phyloP scores from a whole-genome alignment of 2,797 vertebrate genomes.

The Danio albolineatus region DNA sequence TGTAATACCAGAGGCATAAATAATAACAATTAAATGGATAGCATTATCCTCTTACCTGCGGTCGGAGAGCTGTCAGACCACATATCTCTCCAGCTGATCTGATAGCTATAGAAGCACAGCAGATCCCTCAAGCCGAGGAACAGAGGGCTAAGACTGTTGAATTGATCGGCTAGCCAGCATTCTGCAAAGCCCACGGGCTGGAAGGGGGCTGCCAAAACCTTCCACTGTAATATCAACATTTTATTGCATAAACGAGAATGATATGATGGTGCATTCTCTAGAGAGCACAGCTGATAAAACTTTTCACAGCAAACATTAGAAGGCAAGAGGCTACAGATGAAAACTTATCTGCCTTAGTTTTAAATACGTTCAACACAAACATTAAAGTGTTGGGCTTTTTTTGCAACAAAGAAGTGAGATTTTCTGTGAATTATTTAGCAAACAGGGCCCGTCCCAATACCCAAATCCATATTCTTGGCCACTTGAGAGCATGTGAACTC shows the following conservation, averaged over 20 bases:
- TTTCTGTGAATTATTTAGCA: too few relatives aligned
- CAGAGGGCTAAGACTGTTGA: conserved; percentile 87
- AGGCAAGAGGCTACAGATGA: background rate
- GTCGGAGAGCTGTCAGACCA: conserved; percentile 69
- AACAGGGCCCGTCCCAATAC: too few relatives aligned
- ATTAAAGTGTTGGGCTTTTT: background rate
- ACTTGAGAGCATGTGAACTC: too few relatives aligned
- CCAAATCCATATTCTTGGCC: too few relatives aligned
- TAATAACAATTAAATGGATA: background rate
- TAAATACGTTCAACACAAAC: background rate
- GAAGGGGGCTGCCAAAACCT: conserved; percentile 87
- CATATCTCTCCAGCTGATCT: conserved; percentile 79
- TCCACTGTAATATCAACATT: conserved; percentile 74
- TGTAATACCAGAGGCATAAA: background rate
- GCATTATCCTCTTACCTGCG: conserved; percentile 56
- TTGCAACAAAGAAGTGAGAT: background rate
- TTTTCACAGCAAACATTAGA: background rate
- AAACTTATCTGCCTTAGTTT: background rate
- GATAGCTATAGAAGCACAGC: conserved; percentile 85
- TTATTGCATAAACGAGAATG: background rate
- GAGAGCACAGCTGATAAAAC: background rate
- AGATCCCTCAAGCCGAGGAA: conserved; percentile 80
- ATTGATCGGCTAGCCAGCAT: conserved; percentile 90
- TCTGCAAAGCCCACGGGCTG: conserved; percentile 87
- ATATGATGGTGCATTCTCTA: conserved; percentile 1